These are phyloP conservation scores for Myopa testacea DNA, from an alignment of 2,888 invertebrate genomes.

Conservation along the genomic window DNA sequence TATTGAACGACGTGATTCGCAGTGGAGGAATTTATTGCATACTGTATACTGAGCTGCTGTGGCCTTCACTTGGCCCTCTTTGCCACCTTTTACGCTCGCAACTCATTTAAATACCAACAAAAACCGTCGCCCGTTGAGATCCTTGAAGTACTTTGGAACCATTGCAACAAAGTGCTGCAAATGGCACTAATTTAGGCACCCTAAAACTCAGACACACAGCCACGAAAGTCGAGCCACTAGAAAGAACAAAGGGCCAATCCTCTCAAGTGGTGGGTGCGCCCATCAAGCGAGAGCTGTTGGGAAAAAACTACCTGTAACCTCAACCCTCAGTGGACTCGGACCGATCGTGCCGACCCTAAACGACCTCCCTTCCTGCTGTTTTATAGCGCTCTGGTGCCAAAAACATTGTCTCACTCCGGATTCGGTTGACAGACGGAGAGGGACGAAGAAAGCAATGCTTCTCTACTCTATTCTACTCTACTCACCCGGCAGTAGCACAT, in stretches of 20 bases:
- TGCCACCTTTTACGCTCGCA: not conserved
- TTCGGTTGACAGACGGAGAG: too few relatives aligned
- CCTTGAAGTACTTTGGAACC: not conserved
- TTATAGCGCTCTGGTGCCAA: slow-evolving; percentile 19
- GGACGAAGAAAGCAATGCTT: not conserved
- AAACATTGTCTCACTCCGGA: too few relatives aligned
- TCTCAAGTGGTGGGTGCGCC: slow-evolving; percentile 38
- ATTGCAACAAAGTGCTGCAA: not conserved
- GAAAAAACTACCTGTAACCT: slow-evolving; percentile 33
- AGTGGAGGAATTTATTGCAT: slow-evolving; percentile 5
- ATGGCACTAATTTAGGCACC: not conserved
- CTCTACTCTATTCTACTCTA: slow-evolving; percentile 20
- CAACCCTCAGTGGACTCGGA: not conserved
- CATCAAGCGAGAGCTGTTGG: not conserved
- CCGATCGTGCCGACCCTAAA: not conserved
- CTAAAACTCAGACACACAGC: not conserved
- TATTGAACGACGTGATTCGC: not conserved
- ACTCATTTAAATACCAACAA: slow-evolving; percentile 11
- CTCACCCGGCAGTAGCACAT: slow-evolving; percentile 67
- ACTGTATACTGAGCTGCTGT: not conserved
- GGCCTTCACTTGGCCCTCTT: not conserved
- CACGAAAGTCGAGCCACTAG: not conserved
- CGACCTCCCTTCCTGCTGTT: slow-evolving; percentile 18
- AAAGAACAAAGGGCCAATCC: not conserved
- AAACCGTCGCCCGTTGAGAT: not conserved